Conservation (phyloP, 2,797 vertebrate species). For the Gymnoscopelus braueri region DNA sequence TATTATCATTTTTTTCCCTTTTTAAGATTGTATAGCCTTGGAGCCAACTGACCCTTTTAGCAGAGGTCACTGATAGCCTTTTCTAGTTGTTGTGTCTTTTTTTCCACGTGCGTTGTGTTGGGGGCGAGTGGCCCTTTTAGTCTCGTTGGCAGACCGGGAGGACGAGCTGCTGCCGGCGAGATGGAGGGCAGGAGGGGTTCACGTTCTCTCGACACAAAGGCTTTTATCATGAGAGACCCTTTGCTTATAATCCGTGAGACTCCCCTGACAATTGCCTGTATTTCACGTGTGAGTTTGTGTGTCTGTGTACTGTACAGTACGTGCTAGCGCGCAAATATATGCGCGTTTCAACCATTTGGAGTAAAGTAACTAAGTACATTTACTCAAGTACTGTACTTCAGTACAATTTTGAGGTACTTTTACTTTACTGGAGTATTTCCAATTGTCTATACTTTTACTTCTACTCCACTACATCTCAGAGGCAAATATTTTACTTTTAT, state of each 20-base stretch:
- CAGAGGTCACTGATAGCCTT: slow-evolving; percentile 62
- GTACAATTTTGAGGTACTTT: too few relatives aligned
- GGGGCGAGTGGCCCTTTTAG: slow-evolving; percentile 71
- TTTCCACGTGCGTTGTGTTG: slow-evolving; percentile 35
- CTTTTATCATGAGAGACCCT: slow-evolving; percentile 7
- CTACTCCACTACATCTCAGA: too few relatives aligned
- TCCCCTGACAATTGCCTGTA: slow-evolving; percentile 5
- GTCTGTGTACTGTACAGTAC: too few relatives aligned
- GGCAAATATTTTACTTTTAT: too few relatives aligned
- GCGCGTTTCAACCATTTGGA: too few relatives aligned
- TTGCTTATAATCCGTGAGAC: slow-evolving; percentile 28
- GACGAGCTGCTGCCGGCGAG: slow-evolving; percentile 32
- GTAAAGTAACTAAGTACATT: too few relatives aligned
- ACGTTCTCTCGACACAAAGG: slow-evolving; percentile 38
- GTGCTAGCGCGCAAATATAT: too few relatives aligned
- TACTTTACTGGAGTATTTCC: too few relatives aligned
- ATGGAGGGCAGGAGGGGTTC: slow-evolving; percentile 29
- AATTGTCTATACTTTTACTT: too few relatives aligned
- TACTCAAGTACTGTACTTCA: too few relatives aligned
- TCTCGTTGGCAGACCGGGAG: slow-evolving; percentile 44
- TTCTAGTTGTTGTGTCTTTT: slow-evolving; percentile 59
- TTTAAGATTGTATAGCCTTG: slow-evolving; percentile 70
- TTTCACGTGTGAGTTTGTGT: not conserved
- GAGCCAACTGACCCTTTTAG: slow-evolving; percentile 72
- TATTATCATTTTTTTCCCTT: slow-evolving; percentile 66